Conservation (phyloP, 2,888 invertebrate species). For the Drosophila subquinaria region DNA sequence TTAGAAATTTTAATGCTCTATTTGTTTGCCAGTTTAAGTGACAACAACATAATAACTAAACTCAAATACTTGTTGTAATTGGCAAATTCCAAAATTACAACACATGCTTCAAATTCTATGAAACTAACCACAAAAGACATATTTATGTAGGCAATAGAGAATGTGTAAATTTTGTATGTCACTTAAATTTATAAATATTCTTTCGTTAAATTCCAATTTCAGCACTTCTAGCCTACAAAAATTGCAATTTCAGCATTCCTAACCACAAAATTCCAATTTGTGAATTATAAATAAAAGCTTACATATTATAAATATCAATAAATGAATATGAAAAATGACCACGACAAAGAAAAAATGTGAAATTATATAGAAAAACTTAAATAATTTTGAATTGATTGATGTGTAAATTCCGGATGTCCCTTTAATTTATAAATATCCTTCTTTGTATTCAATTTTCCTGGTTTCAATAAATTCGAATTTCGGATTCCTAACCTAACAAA, state of each 20-base stretch:
- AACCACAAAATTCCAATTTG: background rate
- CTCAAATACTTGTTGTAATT: background rate
- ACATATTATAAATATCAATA: too few species aligned
- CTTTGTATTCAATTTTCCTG: too few species aligned
- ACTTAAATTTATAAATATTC: background rate
- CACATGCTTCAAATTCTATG: background rate
- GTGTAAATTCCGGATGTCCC: background rate
- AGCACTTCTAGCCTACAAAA: too few species aligned
- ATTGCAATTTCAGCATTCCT: too few species aligned
- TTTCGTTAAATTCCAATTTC: too few species aligned
- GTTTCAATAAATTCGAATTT: background rate
- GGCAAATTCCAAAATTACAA: background rate
- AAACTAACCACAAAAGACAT: background rate
- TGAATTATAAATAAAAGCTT: too few species aligned
- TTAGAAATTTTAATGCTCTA: background rate
- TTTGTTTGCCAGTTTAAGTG: background rate
- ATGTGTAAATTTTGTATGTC: background rate
- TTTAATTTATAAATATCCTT: too few species aligned
- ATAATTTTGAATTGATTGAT: conserved; percentile 11
- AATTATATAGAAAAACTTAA: background rate
- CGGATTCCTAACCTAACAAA: too few species aligned
- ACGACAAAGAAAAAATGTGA: background rate
- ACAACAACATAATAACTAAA: background rate
- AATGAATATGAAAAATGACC: background rate
- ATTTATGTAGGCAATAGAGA: background rate